These are phyloP conservation scores for Sebastes oblongus DNA, from an alignment of 2,797 vertebrate genomes.

Conservation along the genomic window DNA sequence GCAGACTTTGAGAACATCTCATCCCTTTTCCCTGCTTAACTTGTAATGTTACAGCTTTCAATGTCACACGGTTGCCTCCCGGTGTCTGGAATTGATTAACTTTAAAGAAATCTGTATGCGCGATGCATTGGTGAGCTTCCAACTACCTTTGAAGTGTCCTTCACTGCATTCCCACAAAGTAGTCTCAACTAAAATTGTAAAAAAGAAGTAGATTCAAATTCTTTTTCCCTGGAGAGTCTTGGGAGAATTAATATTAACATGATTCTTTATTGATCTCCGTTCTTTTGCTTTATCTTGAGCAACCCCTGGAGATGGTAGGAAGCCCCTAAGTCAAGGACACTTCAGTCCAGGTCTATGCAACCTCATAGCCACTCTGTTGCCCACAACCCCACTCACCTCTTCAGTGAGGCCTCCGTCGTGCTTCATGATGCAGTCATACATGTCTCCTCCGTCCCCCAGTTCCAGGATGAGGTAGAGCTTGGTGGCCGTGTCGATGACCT, in stretches of 20 bases:
- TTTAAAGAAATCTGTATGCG: constrained; percentile 14
- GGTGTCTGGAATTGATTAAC: constrained; percentile 34
- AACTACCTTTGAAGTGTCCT: constrained; percentile 23
- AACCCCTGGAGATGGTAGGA: background rate
- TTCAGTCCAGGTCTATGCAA: background rate
- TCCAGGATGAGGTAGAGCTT: constrained; percentile 98
- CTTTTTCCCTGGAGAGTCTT: background rate
- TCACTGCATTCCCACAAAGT: background rate
- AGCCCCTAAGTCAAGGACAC: background rate
- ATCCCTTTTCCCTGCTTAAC: background rate
- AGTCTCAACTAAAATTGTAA: background rate
- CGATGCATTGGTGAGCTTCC: constrained; percentile 1
- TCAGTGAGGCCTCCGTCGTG: constrained; percentile 96
- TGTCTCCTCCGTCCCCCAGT: constrained; percentile 98
- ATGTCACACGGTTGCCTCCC: constrained; percentile 18
- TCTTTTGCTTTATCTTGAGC: background rate
- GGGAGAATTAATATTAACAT: background rate
- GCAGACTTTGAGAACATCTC: background rate
- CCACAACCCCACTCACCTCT: constrained; percentile 77
- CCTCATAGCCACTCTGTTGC: background rate
- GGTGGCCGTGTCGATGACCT: constrained; percentile 98
- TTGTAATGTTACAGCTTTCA: constrained; percentile 13
- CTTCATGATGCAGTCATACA: constrained; percentile 99
- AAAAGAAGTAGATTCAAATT: background rate
- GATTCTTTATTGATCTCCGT: background rate